Conservation (phyloP, 2,888 invertebrate genomes). For the Amblyteles armatorius region DNA sequence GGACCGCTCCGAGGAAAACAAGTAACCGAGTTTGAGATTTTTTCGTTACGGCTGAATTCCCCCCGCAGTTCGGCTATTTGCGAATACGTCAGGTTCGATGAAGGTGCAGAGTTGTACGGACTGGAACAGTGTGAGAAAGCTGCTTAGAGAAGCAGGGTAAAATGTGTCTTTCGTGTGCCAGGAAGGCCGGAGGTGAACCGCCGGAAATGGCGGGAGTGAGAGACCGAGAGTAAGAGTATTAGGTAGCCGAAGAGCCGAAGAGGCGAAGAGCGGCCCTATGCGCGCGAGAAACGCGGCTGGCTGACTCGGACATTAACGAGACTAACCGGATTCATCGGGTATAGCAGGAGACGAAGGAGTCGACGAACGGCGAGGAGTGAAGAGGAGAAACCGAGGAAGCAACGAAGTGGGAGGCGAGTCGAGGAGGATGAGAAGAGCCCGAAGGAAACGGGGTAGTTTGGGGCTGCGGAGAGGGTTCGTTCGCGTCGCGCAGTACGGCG, state of each 20-base stretch:
- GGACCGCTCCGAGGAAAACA: not conserved
- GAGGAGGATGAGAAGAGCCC: constrained; percentile 32
- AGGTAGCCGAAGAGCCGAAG: constrained; percentile 9
- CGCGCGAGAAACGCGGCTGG: constrained; percentile 69
- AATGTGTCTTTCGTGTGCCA: not conserved
- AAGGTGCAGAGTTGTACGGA: constrained; percentile 34
- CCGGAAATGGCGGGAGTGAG: constrained; percentile 56
- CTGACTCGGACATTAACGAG: constrained; percentile 83
- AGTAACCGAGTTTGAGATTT: constrained; percentile 12
- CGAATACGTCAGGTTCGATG: constrained; percentile 53
- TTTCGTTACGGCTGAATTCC: not conserved
- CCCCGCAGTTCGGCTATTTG: constrained; percentile 34
- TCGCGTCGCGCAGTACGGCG: not conserved
- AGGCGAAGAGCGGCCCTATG: constrained; percentile 47
- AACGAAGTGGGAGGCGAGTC: constrained; percentile 62
- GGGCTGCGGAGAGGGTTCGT: not conserved
- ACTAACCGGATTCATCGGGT: constrained; percentile 82
- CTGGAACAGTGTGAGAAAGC: constrained; percentile 9
- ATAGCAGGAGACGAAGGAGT: constrained; percentile 43
- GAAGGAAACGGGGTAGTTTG: not conserved
- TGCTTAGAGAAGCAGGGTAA: constrained; percentile 27
- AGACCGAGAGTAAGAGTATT: constrained; percentile 19
- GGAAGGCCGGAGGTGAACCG: constrained; percentile 53
- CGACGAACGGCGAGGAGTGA: constrained; percentile 62
- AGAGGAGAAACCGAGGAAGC: constrained; percentile 19